Evolutionary conservation across 2,888 invertebrate species (phyloP).

Genomic region (Ectemnius cavifrons): DNA sequence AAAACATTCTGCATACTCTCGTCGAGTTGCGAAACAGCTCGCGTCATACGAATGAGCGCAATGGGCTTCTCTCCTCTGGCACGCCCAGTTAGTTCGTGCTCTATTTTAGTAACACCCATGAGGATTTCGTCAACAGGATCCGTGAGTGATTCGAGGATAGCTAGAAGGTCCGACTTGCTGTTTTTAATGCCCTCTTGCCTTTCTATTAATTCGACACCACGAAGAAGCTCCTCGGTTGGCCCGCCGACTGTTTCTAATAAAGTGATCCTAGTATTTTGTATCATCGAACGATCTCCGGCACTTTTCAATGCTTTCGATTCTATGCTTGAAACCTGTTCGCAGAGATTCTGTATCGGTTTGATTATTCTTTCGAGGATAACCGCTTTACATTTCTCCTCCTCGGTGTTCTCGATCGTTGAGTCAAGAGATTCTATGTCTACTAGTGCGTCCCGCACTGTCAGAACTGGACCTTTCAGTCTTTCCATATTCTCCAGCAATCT

Average conservation of each 20-base stretch:
- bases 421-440: conserved; percentile 61
- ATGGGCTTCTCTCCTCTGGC: conserved; percentile 67
- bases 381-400: conserved; percentile 56
- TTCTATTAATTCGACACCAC: conserved; percentile 71
- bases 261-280: conserved; percentile 68
- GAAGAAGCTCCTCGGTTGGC: conserved; percentile 72
- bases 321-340: conserved; percentile 67
- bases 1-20: conserved; percentile 34
- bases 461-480: conserved; percentile 64
- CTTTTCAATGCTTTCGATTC: conserved; percentile 69
- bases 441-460: conserved; percentile 64
- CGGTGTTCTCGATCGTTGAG: conserved; percentile 40
- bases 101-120: conserved; percentile 68
- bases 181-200: conserved; percentile 57
- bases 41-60: conserved; percentile 67
- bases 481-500: conserved; percentile 61
- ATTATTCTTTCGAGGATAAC: conserved; percentile 66
- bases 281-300: conserved; percentile 66
- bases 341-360: conserved; percentile 68
- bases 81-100: conserved; percentile 67
- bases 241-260: conserved; percentile 72
- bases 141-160: conserved; percentile 75
- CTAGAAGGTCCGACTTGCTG: conserved; percentile 64
- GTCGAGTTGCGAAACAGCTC: conserved; percentile 62
- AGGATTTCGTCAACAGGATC: conserved; percentile 79